Conservation (phyloP, 2,113 vertebrate species). For the Natator depressus region DNA sequence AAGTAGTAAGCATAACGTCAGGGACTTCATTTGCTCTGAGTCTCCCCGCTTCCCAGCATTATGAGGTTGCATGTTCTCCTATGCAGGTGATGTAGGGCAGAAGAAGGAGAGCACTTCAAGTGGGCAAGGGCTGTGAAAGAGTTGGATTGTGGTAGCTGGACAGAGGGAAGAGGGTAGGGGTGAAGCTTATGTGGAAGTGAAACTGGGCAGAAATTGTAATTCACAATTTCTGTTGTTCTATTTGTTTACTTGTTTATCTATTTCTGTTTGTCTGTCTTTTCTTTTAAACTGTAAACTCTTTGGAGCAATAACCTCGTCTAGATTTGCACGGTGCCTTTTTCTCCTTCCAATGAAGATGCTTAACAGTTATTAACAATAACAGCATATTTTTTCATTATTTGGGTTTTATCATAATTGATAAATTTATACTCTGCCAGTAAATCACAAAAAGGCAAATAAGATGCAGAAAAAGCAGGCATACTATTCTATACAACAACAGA, state of each 20-base stretch:
- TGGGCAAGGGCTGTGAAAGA: neutral
- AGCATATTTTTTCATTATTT: neutral
- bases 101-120: neutral
- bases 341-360: neutral
- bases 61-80: neutral
- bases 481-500: neutral
- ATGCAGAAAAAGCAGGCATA: neutral
- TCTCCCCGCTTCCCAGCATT: accelerated
- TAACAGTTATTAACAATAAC: neutral
- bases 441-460: neutral
- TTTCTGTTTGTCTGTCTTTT: neutral
- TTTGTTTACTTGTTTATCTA: conserved; percentile 50
- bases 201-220: conserved; percentile 22
- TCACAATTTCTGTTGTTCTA: conserved; percentile 51
- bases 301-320: accelerated
- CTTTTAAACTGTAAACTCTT: neutral
- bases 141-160: neutral
- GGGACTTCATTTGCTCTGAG: neutral
- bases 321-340: neutral
- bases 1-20: neutral
- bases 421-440: neutral
- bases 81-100: neutral
- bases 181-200: neutral
- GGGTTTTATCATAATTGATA: neutral
- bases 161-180: neutral